Conservation (phyloP, 2,888 invertebrate species). For the Pimpla rufipes region DNA sequence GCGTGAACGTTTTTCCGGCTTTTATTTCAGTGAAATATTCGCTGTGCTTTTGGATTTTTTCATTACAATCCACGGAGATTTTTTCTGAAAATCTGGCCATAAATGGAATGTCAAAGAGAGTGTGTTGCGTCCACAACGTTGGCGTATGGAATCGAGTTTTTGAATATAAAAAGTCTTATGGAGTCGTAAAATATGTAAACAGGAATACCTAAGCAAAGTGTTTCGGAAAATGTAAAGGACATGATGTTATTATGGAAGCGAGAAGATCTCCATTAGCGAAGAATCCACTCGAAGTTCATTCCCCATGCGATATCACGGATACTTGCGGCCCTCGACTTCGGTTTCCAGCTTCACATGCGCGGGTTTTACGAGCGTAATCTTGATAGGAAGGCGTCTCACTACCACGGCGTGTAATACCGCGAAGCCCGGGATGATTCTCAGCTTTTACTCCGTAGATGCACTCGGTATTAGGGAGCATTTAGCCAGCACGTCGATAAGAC, state of each 20-base stretch:
- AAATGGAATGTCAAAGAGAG: too few species aligned
- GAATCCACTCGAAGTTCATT: slow-evolving; percentile 42
- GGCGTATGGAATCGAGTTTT: background rate
- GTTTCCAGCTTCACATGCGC: slow-evolving; percentile 27
- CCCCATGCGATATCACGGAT: slow-evolving; percentile 25
- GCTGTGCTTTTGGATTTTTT: too few species aligned
- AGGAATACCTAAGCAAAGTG: background rate
- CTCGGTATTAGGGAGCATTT: slow-evolving; percentile 50
- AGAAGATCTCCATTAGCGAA: slow-evolving; percentile 52
- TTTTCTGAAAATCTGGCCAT: too few species aligned
- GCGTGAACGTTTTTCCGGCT: too few species aligned
- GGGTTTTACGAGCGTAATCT: slow-evolving; percentile 59
- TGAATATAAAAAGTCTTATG: background rate
- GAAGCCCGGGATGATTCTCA: slow-evolving; percentile 27
- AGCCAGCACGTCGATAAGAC: slow-evolving; percentile 58
- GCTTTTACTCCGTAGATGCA: slow-evolving; percentile 45
- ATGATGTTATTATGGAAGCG: slow-evolving; percentile 11
- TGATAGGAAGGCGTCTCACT: slow-evolving; percentile 39
- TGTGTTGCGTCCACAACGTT: background rate
- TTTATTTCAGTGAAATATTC: too few species aligned
- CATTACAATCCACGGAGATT: too few species aligned
- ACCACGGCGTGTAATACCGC: slow-evolving; percentile 8
- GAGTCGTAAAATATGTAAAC: background rate
- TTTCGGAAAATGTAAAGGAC: slow-evolving; percentile 14
- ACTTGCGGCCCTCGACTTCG: background rate